These are phyloP conservation scores for Caracal caracal DNA, from an alignment of 2,113 vertebrate genomes.

Conservation along the genomic window DNA sequence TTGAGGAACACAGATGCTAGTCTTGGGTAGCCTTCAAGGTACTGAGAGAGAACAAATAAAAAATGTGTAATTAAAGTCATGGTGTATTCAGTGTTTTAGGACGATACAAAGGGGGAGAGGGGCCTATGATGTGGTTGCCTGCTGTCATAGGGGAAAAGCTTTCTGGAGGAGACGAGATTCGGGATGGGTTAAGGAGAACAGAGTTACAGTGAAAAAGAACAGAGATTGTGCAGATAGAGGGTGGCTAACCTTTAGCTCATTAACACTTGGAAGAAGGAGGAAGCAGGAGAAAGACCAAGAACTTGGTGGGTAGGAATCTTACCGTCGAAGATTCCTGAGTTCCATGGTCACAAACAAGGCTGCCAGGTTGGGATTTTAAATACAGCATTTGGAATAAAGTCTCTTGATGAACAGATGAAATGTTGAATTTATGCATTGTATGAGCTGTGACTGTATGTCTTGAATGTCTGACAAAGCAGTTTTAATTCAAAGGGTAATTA, in stretches of 20 bases:
- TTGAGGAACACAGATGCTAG: neutral
- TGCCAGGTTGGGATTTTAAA: neutral
- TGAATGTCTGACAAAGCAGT: conserved; percentile 38
- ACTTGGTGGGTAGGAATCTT: rapidly evolving
- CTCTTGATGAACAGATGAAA: neutral
- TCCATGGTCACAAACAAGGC: neutral
- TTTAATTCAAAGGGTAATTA: conserved; percentile 65
- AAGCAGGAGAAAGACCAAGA: neutral
- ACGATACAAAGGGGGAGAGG: too few relatives aligned
- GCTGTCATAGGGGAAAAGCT: neutral
- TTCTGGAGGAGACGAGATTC: neutral
- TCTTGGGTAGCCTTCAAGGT: neutral
- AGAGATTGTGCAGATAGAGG: neutral
- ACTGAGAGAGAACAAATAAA: neutral
- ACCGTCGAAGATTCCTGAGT: neutral
- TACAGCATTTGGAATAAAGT: neutral
- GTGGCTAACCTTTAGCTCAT: neutral
- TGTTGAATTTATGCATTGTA: neutral
- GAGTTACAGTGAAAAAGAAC: neutral
- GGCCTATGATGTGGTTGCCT: neutral
- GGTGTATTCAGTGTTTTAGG: neutral
- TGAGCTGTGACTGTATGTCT: conserved; percentile 31
- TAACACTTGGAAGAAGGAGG: neutral
- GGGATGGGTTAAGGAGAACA: neutral
- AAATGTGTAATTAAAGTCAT: neutral